Evolutionary conservation across 2,113 vertebrate species (phyloP).

Genomic region (Eonycteris spelaea): DNA sequence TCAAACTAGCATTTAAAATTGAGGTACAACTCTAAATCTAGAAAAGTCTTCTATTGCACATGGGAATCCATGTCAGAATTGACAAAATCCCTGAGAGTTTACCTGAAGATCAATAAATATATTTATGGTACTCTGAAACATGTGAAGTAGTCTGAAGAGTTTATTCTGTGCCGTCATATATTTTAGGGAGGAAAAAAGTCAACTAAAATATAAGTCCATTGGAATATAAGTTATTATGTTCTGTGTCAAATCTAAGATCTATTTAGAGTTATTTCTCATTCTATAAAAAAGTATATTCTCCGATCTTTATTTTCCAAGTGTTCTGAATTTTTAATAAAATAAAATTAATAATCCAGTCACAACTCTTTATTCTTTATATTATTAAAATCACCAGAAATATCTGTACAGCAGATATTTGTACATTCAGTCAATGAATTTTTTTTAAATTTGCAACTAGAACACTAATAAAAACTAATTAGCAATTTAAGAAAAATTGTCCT

Average conservation of each 20-base stretch:
- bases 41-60: constrained; percentile 43
- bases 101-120: constrained; percentile 53
- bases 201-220: neutral
- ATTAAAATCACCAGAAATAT: neutral
- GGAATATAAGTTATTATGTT: neutral
- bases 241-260: neutral
- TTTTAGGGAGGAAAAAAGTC: neutral
- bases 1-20: constrained; percentile 55
- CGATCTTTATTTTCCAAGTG: neutral
- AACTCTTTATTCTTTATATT: neutral
- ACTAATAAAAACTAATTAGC: neutral
- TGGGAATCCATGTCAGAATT: constrained; percentile 49
- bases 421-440: neutral
- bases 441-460: neutral
- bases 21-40: constrained; percentile 50
- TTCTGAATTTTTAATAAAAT: neutral
- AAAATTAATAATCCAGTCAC: neutral
- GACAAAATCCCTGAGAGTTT: constrained; percentile 62
- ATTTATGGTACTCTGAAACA: constrained; percentile 39
- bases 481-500: neutral
- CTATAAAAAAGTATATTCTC: neutral
- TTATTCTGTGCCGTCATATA: constrained; percentile 19
- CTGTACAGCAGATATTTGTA: neutral
- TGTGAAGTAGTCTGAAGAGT: neutral
- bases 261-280: neutral